Percentiles rank a stretch among this genome's conserved stretches.
Evolutionary conservation across 2,797 vertebrate genomes (phyloP).

Genomic region (Nyctibius grandis): DNA sequence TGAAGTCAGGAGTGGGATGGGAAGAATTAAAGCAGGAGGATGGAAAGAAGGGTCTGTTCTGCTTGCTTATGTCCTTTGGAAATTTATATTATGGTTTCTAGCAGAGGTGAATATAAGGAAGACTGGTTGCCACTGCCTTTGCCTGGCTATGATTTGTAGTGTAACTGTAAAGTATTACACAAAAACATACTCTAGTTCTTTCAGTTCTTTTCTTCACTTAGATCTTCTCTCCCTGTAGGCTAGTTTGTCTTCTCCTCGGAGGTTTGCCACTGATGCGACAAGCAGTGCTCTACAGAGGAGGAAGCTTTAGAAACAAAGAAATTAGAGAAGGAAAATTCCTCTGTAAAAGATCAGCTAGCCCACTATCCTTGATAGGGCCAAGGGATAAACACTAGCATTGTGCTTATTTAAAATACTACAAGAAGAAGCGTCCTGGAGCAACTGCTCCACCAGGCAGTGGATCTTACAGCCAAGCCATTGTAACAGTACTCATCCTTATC

Average conservation of each 20-base stretch:
- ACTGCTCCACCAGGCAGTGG: not conserved
- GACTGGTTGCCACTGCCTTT: not conserved
- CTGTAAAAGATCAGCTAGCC: not conserved
- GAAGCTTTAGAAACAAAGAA: conserved; percentile 7
- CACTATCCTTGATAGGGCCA: not conserved
- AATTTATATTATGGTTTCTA: not conserved
- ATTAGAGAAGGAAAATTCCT: conserved; percentile 45
- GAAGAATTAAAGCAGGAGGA: not conserved
- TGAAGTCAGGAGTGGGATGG: not conserved
- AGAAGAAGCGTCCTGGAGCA: not conserved
- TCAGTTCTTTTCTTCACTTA: not conserved
- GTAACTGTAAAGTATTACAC: not conserved
- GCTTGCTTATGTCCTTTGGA: not conserved
- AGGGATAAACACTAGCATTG: not conserved
- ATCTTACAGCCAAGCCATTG: not conserved
- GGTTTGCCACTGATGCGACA: not conserved
- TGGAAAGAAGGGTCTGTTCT: not conserved
- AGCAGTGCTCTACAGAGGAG: not conserved
- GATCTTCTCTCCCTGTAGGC: not conserved
- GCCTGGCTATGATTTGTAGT: not conserved
- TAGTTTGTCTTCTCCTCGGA: not conserved
- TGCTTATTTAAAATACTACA: not conserved
- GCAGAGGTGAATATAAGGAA: not conserved
- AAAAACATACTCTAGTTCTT: not conserved
- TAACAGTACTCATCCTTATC: not conserved